These are phyloP conservation scores for Tetanocera ferruginea DNA, from an alignment of 2,888 invertebrate species.

Conservation along the genomic window DNA sequence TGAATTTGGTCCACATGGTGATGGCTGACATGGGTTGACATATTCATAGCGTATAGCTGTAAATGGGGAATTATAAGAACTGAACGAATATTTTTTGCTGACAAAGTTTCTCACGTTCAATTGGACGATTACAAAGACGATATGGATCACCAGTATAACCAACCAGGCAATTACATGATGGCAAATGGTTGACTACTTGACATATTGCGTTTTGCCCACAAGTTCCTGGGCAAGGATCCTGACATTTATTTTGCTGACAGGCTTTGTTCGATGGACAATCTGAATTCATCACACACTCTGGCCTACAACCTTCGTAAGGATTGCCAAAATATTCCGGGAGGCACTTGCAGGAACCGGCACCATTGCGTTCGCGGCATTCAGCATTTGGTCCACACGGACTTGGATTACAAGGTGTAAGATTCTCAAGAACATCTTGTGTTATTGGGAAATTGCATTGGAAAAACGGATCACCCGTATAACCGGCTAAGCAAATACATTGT, in stretches of 20 bases:
- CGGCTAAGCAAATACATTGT: slow-evolving; percentile 77
- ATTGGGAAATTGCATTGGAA: slow-evolving; percentile 73
- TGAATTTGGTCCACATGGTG: slow-evolving; percentile 83
- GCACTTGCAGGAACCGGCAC: slow-evolving; percentile 79
- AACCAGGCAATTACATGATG: slow-evolving; percentile 77
- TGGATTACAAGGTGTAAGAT: slow-evolving; percentile 74
- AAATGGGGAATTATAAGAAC: slow-evolving; percentile 45
- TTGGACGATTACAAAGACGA: slow-evolving; percentile 72
- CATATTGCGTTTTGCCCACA: slow-evolving; percentile 83
- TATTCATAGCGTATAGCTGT: slow-evolving; percentile 64
- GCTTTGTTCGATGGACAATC: slow-evolving; percentile 81
- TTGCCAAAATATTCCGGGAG: slow-evolving; percentile 81
- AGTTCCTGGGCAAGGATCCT: slow-evolving; percentile 84
- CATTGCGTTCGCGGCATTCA: slow-evolving; percentile 76
- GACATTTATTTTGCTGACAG: slow-evolving; percentile 81
- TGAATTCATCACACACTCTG: slow-evolving; percentile 80
- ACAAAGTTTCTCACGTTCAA: slow-evolving; percentile 72
- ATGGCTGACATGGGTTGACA: slow-evolving; percentile 77
- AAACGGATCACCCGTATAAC: slow-evolving; percentile 84
- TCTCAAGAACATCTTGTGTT: slow-evolving; percentile 66
- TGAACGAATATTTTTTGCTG: slow-evolving; percentile 52
- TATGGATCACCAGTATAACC: slow-evolving; percentile 85
- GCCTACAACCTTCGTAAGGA: slow-evolving; percentile 82
- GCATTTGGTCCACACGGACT: slow-evolving; percentile 81
- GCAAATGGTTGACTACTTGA: slow-evolving; percentile 80